A percentile compares a stretch with the other conserved stretches of the same genome.
Evolutionary conservation across 1,140 invertebrate species (phyloP).

Genomic region (Cydia fagiglandana): DNA sequence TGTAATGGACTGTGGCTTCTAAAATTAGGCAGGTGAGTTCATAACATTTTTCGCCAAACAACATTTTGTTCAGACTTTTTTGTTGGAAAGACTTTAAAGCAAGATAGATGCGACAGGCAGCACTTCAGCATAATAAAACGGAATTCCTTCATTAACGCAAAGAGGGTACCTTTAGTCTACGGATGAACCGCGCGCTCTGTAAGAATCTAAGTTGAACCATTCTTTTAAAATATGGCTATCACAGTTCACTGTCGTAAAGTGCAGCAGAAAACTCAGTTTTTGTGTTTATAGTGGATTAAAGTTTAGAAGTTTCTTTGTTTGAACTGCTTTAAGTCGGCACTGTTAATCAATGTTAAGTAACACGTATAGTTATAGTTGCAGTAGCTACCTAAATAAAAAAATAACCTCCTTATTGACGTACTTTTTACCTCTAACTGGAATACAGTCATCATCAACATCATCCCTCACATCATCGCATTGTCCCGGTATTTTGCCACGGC

Average conservation of each 20-base stretch:
- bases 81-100: constrained; percentile 34
- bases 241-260: constrained; percentile 35
- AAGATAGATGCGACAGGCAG: constrained; percentile 51
- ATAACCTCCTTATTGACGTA: too few relatives aligned
- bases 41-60: background rate
- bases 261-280: constrained; percentile 25
- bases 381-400: too few relatives aligned
- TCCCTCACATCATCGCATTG: too few relatives aligned
- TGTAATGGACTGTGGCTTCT: background rate
- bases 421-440: too few relatives aligned
- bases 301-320: background rate
- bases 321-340: background rate
- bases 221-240: constrained; percentile 39
- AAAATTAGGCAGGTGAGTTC: background rate
- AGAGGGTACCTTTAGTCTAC: constrained; percentile 41
- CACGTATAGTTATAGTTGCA: too few relatives aligned
- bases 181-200: constrained; percentile 35
- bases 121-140: constrained; percentile 54
- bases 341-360: background rate
- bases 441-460: too few relatives aligned
- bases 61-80: constrained; percentile 29
- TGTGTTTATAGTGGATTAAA: background rate
- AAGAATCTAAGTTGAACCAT: constrained; percentile 48
- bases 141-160: constrained; percentile 58
- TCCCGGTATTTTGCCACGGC: too few relatives aligned